phyloP scores from a whole-genome alignment of 2,888 invertebrate species.

The Eumerus sabulonum region DNA sequence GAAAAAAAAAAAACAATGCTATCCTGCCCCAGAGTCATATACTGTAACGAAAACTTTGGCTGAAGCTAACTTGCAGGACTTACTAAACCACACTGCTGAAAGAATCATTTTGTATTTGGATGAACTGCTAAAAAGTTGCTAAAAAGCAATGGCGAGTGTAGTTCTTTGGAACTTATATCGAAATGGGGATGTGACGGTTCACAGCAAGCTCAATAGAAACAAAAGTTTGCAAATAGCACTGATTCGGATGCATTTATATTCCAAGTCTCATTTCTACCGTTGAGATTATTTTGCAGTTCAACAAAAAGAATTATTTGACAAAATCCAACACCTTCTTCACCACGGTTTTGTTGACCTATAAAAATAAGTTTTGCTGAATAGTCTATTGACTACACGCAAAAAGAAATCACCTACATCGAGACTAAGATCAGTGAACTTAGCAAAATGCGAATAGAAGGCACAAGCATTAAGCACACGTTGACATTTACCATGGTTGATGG shows the following conservation, averaged over 20 bases:
- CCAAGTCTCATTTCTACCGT: constrained; percentile 9
- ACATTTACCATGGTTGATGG: not conserved
- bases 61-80: not conserved
- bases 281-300: constrained; percentile 11
- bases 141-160: not conserved
- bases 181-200: not conserved
- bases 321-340: constrained; percentile 22
- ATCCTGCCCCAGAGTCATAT: not conserved
- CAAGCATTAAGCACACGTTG: not conserved
- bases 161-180: not conserved
- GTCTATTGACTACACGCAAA: constrained; percentile 6
- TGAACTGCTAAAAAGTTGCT: not conserved
- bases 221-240: not conserved
- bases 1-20: not conserved
- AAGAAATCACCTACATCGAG: too few relatives aligned
- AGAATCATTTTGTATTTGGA: not conserved
- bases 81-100: not conserved
- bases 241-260: not conserved
- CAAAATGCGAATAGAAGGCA: too few relatives aligned
- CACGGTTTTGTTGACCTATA: constrained; percentile 13
- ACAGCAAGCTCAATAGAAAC: not conserved
- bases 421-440: not conserved
- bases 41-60: not conserved
- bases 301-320: constrained; percentile 15
- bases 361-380: constrained; percentile 9